A percentile compares a stretch with the other conserved stretches of the same genome.
Evolutionary conservation across 2,888 invertebrate genomes (phyloP).

Genomic region (Trissolcus brochymenae): DNA sequence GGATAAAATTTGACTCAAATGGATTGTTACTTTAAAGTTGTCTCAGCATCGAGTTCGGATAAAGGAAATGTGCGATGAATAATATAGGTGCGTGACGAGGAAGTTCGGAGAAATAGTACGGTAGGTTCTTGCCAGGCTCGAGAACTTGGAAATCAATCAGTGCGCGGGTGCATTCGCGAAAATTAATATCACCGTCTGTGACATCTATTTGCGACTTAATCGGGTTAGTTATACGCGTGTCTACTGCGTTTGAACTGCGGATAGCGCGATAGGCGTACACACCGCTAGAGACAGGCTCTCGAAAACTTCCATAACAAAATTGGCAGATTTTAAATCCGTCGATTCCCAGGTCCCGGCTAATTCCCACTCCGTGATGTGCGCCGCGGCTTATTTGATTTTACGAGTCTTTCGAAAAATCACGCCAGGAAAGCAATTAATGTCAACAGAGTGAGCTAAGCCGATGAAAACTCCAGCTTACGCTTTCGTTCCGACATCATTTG

Average conservation of each 20-base stretch:
- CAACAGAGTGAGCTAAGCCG: constrained; percentile 52
- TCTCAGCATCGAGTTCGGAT: constrained; percentile 49
- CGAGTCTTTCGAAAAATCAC: constrained; percentile 55
- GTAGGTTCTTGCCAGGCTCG: constrained; percentile 65
- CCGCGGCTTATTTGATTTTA: constrained; percentile 53
- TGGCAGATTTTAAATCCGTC: constrained; percentile 60
- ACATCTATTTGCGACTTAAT: constrained; percentile 70
- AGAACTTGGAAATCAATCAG: constrained; percentile 75
- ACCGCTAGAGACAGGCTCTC: constrained; percentile 58
- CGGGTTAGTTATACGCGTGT: constrained; percentile 65
- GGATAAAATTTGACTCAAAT: constrained; percentile 55
- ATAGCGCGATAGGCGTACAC: constrained; percentile 54
- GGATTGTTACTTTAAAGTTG: constrained; percentile 54
- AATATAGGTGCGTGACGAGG: constrained; percentile 56
- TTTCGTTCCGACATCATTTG: constrained; percentile 39
- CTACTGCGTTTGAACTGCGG: constrained; percentile 58
- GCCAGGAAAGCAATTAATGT: constrained; percentile 56
- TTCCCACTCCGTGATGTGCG: constrained; percentile 46
- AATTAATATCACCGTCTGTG: constrained; percentile 73
- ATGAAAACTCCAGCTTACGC: constrained; percentile 50
- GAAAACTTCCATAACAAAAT: constrained; percentile 61
- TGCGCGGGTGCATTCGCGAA: constrained; percentile 72
- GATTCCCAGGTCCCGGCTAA: constrained; percentile 57
- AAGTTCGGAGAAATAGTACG: constrained; percentile 55
- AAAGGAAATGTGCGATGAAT: constrained; percentile 56